Conservation (phyloP, 1,140 invertebrate genomes). For the Drosophila saltans region DNA sequence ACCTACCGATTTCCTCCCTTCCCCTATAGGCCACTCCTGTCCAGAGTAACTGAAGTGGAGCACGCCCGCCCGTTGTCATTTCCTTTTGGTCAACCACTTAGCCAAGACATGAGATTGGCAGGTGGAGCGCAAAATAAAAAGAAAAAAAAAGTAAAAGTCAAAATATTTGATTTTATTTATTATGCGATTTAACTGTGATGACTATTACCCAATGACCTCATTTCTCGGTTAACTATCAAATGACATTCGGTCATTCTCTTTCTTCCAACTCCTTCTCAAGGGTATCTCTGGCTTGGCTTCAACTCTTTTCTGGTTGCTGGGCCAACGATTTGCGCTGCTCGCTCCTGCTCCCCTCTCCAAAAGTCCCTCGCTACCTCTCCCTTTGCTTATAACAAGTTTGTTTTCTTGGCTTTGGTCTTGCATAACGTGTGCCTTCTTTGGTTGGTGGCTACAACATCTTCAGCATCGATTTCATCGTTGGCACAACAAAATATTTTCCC, state of each 20-base stretch:
- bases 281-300: slow-evolving; percentile 25
- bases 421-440: slow-evolving; percentile 75
- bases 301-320: slow-evolving; percentile 25
- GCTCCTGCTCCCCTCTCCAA: neutral
- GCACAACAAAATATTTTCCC: slow-evolving; percentile 74
- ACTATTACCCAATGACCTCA: slow-evolving; percentile 59
- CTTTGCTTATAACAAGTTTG: slow-evolving; percentile 73
- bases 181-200: slow-evolving; percentile 43
- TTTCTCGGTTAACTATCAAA: slow-evolving; percentile 70
- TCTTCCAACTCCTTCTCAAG: slow-evolving; percentile 35
- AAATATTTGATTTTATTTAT: slow-evolving; percentile 36
- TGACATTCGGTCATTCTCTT: slow-evolving; percentile 64
- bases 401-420: slow-evolving; percentile 64
- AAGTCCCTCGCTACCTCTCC: slow-evolving; percentile 25
- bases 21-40: neutral
- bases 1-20: neutral
- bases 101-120: slow-evolving; percentile 20
- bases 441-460: slow-evolving; percentile 76
- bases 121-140: neutral
- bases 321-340: slow-evolving; percentile 11
- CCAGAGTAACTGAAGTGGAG: neutral
- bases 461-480: slow-evolving; percentile 42
- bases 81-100: slow-evolving; percentile 15
- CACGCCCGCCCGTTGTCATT: slow-evolving; percentile 10
- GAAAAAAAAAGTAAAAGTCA: slow-evolving; percentile 64